A percentile compares a stretch with the other conserved stretches of the same genome.
Conservation (phyloP, 2,113 vertebrate species). For the Poicephalus gulielmi region DNA sequence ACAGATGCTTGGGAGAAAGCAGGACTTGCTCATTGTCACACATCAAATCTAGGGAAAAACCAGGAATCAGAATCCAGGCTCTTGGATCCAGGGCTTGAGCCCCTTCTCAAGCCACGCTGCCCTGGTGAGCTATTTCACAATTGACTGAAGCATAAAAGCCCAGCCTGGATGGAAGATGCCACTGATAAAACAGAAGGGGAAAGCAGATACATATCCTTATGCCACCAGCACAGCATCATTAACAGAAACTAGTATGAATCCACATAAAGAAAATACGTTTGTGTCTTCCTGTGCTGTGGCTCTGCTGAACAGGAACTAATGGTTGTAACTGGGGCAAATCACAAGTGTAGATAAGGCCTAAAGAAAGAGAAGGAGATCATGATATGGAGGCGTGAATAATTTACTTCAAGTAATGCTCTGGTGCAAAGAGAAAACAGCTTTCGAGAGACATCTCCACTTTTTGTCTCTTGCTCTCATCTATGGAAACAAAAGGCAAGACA, state of each 20-base stretch:
- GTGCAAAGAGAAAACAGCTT: neutral
- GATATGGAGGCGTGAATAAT: constrained; percentile 1
- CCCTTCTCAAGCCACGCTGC: neutral
- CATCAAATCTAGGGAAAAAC: constrained; percentile 57
- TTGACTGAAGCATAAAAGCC: neutral
- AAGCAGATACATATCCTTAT: neutral
- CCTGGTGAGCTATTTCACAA: neutral
- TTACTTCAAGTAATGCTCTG: neutral
- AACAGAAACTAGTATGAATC: neutral
- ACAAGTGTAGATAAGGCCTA: neutral
- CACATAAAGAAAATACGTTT: neutral
- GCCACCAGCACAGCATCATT: neutral
- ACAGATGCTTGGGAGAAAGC: constrained; percentile 64
- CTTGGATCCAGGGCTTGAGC: neutral
- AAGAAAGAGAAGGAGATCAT: neutral
- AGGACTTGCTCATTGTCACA: constrained; percentile 39
- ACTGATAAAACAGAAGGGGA: neutral
- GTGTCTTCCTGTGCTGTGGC: neutral
- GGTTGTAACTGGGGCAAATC: constrained; percentile 38
- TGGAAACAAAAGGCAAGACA: constrained; percentile 38
- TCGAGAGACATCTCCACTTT: neutral
- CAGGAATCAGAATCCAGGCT: constrained; percentile 46
- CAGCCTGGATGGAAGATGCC: neutral
- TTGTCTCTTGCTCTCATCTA: constrained; percentile 4
- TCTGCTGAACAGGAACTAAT: constrained; percentile 15